Base-by-base conservation (phyloP, 1,140 invertebrate species). In the Diorhabda elongata region DNA sequence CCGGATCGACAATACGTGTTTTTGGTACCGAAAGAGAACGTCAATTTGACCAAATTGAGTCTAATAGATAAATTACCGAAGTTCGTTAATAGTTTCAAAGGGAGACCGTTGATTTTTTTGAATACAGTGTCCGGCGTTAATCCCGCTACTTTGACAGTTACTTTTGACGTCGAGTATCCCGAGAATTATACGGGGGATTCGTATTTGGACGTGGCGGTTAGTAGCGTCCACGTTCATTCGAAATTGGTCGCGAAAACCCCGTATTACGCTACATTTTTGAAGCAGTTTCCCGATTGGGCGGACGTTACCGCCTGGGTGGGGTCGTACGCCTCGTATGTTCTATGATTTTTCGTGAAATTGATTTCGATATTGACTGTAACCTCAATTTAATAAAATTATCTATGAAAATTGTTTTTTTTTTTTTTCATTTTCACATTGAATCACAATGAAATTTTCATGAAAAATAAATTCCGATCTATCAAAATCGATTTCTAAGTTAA, bases 91-190 rank as follows among this genome's bases (percentile, higher is more conserved):
- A 8, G 6, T 4, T 52, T 52, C n/a, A 6, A 52, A 8, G 47
- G 47, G n/a, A 52, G 47, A 52, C 47, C 47, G 4, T n/a, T 52
- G 2, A n/a, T 52, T 6, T 52, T 52, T n/a, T n/a, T 52, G n/a
- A 52, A 52, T n/a, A 8, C 47, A 8, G 47, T 52, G n/a, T 6
- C 47, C 6, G 47, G 47, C 6, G 47, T 8, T 6, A 52, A n/a
- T n/a, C 47, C 47, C 2, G n/a, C 47, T 6, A 52, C 47, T 52
- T n/a, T 52, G 6, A 52, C 47, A 2, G n/a, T 52, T 52, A 52
- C 47, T 3, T 68, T 68, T 57, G 26, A 68, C 43, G 41, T 69
- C 63, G 59, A 66, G 58, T 42, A 42, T 3, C 59, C 59, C 7
- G 59, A 60, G 26, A 60, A 60, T 60, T 60, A 42, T 26, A 11